Evolutionary conservation across 1,140 invertebrate species (phyloP).

Genomic region (Drosophila setifemur): DNA sequence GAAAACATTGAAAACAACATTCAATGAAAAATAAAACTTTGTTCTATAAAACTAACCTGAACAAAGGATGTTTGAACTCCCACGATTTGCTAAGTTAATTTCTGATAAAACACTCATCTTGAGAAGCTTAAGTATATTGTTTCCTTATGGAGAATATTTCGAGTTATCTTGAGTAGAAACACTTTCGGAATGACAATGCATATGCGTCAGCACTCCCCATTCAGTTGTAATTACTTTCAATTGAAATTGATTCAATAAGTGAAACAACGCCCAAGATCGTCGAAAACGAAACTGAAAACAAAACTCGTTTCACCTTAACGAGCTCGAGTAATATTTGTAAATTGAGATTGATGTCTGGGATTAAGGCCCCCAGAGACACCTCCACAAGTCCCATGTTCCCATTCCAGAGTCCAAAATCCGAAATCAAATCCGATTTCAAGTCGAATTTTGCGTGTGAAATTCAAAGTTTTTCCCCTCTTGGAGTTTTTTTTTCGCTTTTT

Average conservation of each 20-base stretch:
- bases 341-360: slow-evolving; percentile 64
- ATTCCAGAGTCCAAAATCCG: slow-evolving; percentile 3
- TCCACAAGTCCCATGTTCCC: slow-evolving; percentile 22
- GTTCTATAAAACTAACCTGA: too few species aligned
- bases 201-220: slow-evolving; percentile 17
- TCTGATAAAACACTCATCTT: too few species aligned
- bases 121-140: too few species aligned
- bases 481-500: slow-evolving; percentile 38
- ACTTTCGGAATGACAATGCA: slow-evolving; percentile 13
- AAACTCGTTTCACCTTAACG: slow-evolving; percentile 41
- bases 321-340: slow-evolving; percentile 24
- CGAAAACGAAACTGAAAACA: slow-evolving; percentile 63
- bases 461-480: slow-evolving; percentile 16
- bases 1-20: too few species aligned
- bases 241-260: slow-evolving; percentile 59
- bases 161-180: neutral
- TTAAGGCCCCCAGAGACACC: slow-evolving; percentile 21
- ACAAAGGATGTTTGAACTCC: too few species aligned
- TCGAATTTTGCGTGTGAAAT: slow-evolving; percentile 42
- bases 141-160: too few species aligned
- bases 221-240: slow-evolving; percentile 54
- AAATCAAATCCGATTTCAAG: slow-evolving; percentile 2
- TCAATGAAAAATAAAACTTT: too few species aligned
- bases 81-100: too few species aligned
- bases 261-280: slow-evolving; percentile 58